phyloP scores from a whole-genome alignment of 2,888 invertebrate genomes.

The Limnephilus rhombicus region DNA sequence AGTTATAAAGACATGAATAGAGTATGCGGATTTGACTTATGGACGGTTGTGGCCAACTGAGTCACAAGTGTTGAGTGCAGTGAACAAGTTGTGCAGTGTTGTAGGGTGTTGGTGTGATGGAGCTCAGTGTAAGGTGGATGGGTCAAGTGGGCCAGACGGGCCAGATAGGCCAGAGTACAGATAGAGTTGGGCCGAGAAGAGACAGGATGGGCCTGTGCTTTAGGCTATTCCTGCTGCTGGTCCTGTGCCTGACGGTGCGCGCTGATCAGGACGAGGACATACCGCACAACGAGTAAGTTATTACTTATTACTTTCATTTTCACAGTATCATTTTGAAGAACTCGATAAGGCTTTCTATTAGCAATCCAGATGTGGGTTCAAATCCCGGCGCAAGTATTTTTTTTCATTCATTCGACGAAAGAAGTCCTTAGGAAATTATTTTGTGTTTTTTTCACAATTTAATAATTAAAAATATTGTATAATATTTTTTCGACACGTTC shows the following conservation, averaged over 20 bases:
- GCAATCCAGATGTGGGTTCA: too few relatives aligned
- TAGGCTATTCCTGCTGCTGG: constrained; percentile 57
- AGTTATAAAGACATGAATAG: not conserved
- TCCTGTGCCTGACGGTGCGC: constrained; percentile 68
- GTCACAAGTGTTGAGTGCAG: not conserved
- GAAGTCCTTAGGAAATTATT: too few relatives aligned
- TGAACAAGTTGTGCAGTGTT: not conserved
- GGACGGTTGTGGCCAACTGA: constrained; percentile 25
- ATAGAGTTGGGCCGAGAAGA: not conserved
- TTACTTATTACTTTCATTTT: not conserved
- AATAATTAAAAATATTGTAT: too few relatives aligned
- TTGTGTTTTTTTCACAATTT: too few relatives aligned
- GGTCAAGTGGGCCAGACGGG: not conserved
- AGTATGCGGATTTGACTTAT: not conserved
- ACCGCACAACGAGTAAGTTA: constrained; percentile 91
- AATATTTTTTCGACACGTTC: too few relatives aligned
- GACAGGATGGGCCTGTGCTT: constrained; percentile 61
- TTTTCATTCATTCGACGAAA: too few relatives aligned
- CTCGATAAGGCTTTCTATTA: too few relatives aligned
- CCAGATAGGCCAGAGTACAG: constrained; percentile 63
- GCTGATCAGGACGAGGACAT: constrained; percentile 92
- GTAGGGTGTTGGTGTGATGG: constrained; percentile 19
- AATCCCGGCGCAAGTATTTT: too few relatives aligned
- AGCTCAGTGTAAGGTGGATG: not conserved
- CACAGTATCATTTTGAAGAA: too few relatives aligned